Percentiles rank a stretch among this genome's conserved stretches.
phyloP scores from a whole-genome alignment of 2,797 vertebrate genomes.

The Natrix natrix region DNA sequence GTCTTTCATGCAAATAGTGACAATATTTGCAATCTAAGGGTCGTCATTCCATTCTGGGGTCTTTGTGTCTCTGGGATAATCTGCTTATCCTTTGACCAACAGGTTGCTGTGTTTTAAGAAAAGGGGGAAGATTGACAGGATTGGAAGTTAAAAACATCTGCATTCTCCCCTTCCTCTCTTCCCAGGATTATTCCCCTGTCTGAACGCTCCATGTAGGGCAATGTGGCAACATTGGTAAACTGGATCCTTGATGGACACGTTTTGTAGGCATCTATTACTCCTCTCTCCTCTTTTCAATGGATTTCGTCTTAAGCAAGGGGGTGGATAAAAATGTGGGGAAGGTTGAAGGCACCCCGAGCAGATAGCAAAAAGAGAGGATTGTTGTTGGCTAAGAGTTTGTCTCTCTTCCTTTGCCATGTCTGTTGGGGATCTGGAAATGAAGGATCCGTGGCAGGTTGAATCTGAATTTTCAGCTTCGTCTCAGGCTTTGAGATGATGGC shows the following conservation, averaged over 20 bases:
- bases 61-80: background rate
- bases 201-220: background rate
- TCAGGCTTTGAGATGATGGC: background rate
- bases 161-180: background rate
- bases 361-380: background rate
- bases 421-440: background rate
- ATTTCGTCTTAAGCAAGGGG: background rate
- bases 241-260: constrained; percentile 12
- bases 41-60: background rate
- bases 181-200: background rate
- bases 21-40: too few species aligned
- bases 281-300: background rate
- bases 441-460: background rate
- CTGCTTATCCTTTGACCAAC: background rate
- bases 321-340: background rate
- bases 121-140: too few species aligned
- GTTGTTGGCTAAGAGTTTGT: background rate
- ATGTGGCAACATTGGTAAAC: background rate
- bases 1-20: background rate
- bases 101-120: background rate
- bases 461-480: background rate
- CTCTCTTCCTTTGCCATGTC: background rate
- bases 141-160: background rate
- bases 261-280: constrained; percentile 1
- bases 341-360: background rate